Evolutionary conservation across 2,888 invertebrate genomes (phyloP), one percentile per base, ranked within the genome.

Genomic region (Eupithecia pulchellata): DNA sequence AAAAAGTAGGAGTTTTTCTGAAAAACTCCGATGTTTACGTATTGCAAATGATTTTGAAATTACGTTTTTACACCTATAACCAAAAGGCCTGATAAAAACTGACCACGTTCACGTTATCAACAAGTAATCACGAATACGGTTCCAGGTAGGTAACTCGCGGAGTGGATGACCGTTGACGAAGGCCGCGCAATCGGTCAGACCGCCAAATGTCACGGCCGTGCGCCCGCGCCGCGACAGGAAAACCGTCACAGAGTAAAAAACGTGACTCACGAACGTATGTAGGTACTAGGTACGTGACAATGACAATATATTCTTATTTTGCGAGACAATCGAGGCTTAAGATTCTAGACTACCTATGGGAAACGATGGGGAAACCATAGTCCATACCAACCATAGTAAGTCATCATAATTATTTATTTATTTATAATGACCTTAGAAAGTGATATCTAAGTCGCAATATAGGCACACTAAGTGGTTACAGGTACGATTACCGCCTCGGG

Each of bases 131-230:
- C 32, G 58, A 60, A 60, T 86, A 86, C 86, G 85, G 89, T 89
- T 85, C 85, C 88, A 81, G 85, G 86, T 87, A 84, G 52, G 52
- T 52, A 52, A 25, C 52, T 25, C 52, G 25, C 87, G 86, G 91
- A 88, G 93, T 92, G 91, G 93, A 89, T 91, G 93, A 94, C 93
- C 93, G 93, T 90, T 85, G 81, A 81, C 87, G 93, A 93, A 94
- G 93, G 93, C 92, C 92, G 90, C 81, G 82, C 93, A 93, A 93
- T 94, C 93, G 93, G 93, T 93, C 93, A 93, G 89, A 88, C 91
- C 89, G 84, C 84, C 89, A 94, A 94, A 94, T 94, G 93, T 94
- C 93, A 94, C 82, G 93, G 93, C 80, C 92, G 88, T 86, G 86
- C 90, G 58, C 58, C 20, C 58, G 80, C 76, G 80, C 55, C 2